Conservation (phyloP, 2,888 invertebrate species). For the Drosophila affinis region DNA sequence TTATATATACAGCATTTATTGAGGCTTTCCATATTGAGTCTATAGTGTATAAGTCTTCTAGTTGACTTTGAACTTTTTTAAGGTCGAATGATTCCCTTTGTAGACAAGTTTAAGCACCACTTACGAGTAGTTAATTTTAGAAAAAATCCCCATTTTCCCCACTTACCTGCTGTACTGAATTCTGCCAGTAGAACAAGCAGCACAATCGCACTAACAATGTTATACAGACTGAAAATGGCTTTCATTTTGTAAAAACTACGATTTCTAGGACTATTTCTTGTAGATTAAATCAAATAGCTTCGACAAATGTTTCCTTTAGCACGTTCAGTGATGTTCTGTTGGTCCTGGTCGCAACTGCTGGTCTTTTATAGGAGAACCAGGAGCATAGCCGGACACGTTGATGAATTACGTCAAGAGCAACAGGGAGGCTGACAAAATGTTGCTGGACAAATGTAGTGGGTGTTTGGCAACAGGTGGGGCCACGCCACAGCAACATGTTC, state of each 20-base stretch:
- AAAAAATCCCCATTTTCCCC: conserved; percentile 7
- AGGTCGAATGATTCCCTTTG: not conserved
- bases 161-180: conserved; percentile 80
- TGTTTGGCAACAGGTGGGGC: conserved; percentile 36
- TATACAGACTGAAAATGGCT: conserved; percentile 67
- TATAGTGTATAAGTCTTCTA: too few species aligned
- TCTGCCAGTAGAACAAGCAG: conserved; percentile 59
- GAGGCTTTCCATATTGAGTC: not conserved
- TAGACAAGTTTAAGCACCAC: not conserved
- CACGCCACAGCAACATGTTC: conserved; percentile 13
- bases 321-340: conserved; percentile 75
- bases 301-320: conserved; percentile 56
- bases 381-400: conserved; percentile 62
- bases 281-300: conserved; percentile 17
- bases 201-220: conserved; percentile 69
- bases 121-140: not conserved
- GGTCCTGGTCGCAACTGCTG: conserved; percentile 63
- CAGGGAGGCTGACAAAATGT: conserved; percentile 34
- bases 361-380: conserved; percentile 80
- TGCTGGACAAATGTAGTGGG: conserved; percentile 31
- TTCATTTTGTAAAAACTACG: conserved; percentile 67
- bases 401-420: conserved; percentile 15
- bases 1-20: not conserved
- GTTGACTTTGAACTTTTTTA: too few species aligned
- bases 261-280: conserved; percentile 18